Evolutionary conservation across 2,888 invertebrate genomes (phyloP).

Genomic region (Ormyrus pomaceus): DNA sequence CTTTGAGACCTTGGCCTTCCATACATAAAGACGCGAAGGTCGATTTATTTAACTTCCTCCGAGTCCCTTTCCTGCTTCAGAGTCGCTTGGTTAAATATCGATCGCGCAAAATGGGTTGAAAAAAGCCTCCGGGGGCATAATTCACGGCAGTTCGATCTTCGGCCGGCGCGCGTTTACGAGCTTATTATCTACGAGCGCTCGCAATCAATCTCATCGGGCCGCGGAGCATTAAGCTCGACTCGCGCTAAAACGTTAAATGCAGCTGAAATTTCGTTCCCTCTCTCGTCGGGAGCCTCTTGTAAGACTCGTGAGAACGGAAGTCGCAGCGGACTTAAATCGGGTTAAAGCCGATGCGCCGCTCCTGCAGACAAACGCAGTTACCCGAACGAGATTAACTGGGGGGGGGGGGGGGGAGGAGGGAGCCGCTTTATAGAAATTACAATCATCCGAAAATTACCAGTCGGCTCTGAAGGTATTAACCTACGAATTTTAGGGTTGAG

Average conservation of each 20-base stretch:
- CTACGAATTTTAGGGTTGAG: conserved; percentile 42
- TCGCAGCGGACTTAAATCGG: conserved; percentile 39
- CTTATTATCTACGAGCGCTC: neutral
- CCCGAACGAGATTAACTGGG: neutral
- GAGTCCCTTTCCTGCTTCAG: no score
- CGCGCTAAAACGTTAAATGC: conserved; percentile 31
- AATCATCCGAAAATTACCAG: conserved; percentile 54
- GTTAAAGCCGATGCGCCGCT: conserved; percentile 37
- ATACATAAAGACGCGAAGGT: no score
- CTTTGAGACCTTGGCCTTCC: no score
- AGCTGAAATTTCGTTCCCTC: conserved; percentile 31
- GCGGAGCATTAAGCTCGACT: conserved; percentile 1
- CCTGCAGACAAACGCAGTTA: conserved; percentile 35
- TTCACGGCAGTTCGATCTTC: neutral
- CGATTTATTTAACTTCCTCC: no score
- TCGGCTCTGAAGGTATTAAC: conserved; percentile 37
- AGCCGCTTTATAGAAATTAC: conserved; percentile 47
- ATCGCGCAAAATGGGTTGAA: no score
- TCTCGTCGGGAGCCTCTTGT: neutral
- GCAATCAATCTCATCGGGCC: conserved; percentile 18
- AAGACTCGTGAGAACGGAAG: conserved; percentile 44
- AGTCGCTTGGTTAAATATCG: no score
- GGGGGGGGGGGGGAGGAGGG: neutral
- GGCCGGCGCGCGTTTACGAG: neutral
- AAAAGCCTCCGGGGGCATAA: no score